Evolutionary conservation across 2,113 vertebrate genomes (phyloP), one percentile per base, ranked within the genome.

Genomic region (Tonatia bakeri): DNA sequence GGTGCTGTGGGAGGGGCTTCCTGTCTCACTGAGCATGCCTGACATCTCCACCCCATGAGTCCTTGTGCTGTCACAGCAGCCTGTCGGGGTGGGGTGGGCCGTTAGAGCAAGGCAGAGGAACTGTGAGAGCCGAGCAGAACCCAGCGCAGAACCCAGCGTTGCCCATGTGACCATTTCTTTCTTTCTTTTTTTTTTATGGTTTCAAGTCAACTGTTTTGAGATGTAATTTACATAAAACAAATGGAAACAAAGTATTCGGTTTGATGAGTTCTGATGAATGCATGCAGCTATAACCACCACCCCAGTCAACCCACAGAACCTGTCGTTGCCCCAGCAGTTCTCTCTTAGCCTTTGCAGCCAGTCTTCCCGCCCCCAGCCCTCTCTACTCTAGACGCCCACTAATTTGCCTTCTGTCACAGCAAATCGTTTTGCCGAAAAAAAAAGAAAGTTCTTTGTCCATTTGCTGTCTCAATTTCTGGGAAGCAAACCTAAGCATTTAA

Each of bases 391-490:
- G 31, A 31, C 31, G 79, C 56, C 15, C 67, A n/a, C 75, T 47
- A 8, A 70, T 79, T 59, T 36, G 47, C 43, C 54, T 76, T 76
- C 59, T 47, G 56, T 59, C 91, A 77, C 81, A 36, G 61, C 77
- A 69, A 93, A 36, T 79, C 31, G 40, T 45, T 76, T 85, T 40
- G 40, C 33, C 20, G 8, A 0, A 50, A 61, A 33, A 87, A 64
- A 56, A 54, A 87, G n/a, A 76, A 13, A 20, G 4, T 52, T 76
- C 40, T n/a, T 13, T 10, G 56, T 10, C 56, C 61, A 47, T 89
- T 95, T 80, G 40, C 43, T 77, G n/a, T 81, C 69, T 87, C 50
- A n/a, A 4, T 84, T 91, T 88, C 52, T 94, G 70, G 47, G 36
- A 94, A 83, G 59, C 4, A 64, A 76, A 76, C n/a, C 9, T 95